phyloP scores from a whole-genome alignment of 2,797 vertebrate species.

The Corythornis leucogaster region DNA sequence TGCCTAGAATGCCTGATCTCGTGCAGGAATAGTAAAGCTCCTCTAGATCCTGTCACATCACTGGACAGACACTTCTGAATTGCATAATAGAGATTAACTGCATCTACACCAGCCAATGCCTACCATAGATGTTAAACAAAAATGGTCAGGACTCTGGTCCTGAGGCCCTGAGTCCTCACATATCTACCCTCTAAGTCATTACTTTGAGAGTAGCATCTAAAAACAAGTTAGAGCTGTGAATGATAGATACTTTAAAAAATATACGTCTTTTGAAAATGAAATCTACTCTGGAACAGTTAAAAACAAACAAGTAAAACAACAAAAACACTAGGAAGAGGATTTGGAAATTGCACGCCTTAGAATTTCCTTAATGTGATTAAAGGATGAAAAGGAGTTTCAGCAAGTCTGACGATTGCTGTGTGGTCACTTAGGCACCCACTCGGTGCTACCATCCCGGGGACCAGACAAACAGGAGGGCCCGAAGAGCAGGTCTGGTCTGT shows the following conservation, averaged over 20 bases:
- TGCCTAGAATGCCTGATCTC: neutral
- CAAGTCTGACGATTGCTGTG: fast-evolving
- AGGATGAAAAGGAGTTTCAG: neutral
- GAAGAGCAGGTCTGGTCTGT: fast-evolving
- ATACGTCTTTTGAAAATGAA: neutral
- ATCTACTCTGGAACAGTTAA: neutral
- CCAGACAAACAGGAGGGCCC: neutral
- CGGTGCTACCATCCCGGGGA: neutral
- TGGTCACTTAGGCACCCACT: fast-evolving
- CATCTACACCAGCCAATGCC: neutral
- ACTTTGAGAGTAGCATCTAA: neutral
- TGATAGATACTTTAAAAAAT: neutral
- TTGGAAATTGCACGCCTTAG: neutral
- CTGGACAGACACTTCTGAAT: neutral
- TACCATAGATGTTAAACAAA: neutral
- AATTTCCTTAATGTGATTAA: neutral
- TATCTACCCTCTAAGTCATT: neutral
- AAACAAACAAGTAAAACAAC: neutral
- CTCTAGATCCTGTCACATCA: neutral
- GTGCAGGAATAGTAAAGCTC: neutral
- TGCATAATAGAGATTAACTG: fast-evolving
- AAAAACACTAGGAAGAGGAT: neutral
- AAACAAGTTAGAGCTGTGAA: fast-evolving
- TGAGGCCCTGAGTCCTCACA: neutral
- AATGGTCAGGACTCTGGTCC: too few species aligned